A percentile compares a stretch with the other conserved stretches of the same genome.
Conservation (phyloP, 2,888 invertebrate genomes). For the Lasioglossum marginatum region DNA sequence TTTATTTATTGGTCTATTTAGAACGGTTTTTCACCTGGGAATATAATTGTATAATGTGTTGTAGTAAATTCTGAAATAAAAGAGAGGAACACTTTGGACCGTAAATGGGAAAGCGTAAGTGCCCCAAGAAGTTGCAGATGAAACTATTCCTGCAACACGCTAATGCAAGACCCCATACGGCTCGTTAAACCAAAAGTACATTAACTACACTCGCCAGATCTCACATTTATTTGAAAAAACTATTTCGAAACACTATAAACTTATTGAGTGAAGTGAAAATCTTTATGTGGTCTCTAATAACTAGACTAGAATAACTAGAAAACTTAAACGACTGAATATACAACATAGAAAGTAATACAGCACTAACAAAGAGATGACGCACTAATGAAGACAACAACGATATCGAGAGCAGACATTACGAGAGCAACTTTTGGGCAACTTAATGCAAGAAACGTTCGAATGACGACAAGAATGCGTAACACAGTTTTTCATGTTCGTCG, state of each 20-base stretch:
- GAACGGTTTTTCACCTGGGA: neutral
- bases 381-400: too few species aligned
- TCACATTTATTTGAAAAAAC: neutral
- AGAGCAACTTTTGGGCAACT: neutral
- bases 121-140: neutral
- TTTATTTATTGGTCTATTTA: neutral
- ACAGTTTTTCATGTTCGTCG: neutral
- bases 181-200: neutral
- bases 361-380: neutral
- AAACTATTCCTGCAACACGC: neutral
- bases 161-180: neutral
- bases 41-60: neutral
- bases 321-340: neutral
- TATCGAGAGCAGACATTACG: neutral
- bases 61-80: neutral
- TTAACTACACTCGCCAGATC: neutral
- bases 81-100: neutral
- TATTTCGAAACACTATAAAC: neutral
- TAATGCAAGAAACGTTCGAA: neutral
- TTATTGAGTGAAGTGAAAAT: neutral
- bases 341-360: neutral
- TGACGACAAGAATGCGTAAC: neutral
- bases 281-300: neutral
- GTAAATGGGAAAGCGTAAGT: constrained; percentile 1
- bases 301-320: neutral